Conservation (phyloP, 2,888 invertebrate species). For the Priocnemis perturbator region DNA sequence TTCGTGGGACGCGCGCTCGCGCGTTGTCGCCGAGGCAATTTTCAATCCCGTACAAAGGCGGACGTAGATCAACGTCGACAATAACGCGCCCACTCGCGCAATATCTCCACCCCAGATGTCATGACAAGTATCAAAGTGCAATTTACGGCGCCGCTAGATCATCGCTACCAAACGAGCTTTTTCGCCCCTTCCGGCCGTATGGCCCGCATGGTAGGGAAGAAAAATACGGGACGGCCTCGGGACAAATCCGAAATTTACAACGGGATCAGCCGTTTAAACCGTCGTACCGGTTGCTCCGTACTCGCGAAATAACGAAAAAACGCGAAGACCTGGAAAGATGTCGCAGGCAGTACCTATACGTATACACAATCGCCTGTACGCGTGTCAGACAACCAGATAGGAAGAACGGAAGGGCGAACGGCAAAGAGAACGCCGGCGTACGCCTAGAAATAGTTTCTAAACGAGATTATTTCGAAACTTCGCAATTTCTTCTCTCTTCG, state of each 20-base stretch:
- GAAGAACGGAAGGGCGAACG: no score
- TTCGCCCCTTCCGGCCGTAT: slow-evolving; percentile 13
- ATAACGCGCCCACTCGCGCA: slow-evolving; percentile 37
- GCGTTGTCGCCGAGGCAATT: slow-evolving; percentile 17
- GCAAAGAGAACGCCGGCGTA: no score
- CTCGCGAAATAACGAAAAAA: no score
- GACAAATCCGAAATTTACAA: slow-evolving; percentile 59
- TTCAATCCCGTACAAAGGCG: slow-evolving; percentile 20
- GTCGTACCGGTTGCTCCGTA: background rate
- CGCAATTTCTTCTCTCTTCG: no score
- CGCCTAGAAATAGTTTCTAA: no score
- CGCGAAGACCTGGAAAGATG: no score
- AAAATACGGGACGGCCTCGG: slow-evolving; percentile 40
- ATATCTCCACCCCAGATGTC: slow-evolving; percentile 34
- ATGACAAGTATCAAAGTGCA: slow-evolving; percentile 42
- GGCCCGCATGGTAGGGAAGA: background rate
- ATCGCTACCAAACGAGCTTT: slow-evolving; percentile 31
- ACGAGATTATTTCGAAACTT: no score
- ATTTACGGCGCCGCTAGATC: slow-evolving; percentile 43
- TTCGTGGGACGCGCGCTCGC: no score
- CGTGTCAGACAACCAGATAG: no score
- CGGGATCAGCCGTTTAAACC: slow-evolving; percentile 54
- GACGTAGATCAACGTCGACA: slow-evolving; percentile 38
- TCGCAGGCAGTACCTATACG: no score
- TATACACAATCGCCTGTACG: no score